Evolutionary conservation across 2,797 vertebrate species (phyloP), one percentile per base, ranked within the genome.

Genomic region (Sebastes minor): DNA sequence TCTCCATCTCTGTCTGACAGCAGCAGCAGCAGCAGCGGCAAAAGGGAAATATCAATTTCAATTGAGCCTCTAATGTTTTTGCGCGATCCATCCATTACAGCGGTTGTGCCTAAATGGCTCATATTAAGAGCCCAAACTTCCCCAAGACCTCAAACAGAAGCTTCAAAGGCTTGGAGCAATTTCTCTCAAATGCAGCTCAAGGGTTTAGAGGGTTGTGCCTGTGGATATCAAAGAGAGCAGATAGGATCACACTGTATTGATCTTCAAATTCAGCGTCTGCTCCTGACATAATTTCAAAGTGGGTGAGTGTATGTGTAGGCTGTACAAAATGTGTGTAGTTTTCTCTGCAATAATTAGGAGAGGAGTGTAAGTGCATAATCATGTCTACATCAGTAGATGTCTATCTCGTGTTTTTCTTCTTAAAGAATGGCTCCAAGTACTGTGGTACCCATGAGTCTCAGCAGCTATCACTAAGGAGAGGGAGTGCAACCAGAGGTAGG

Each of bases 191-290:
- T 71, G 73, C 62, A 87, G 83, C 86, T 88, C 64, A 23, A 82
- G 75, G 80, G 62, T 84, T 69, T 75, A 28, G 71, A 60, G 9
- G 69, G 63, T 14, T 75, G 80, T 69, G 72, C 57, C 60, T 69
- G 76, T 72, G 75, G 83, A 87, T 89, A 80, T 92, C 85, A 88
- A 80, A 87, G 87, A 82, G 81, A 84, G 83, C 71, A 77, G 72
- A 76, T 81, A 76, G 66, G 78, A 85, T 87, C 82, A 65, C 68
- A 60, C 16, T 35, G 83, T 70, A 90, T 86, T 91, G 88, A 91
- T 90, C 82, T 86, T 80, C 76, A 80, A 72, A 89, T 88, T 88
- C 86, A 79, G 73, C 72, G 4, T 80, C 71, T 53, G 72, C 76
- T 70, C 63, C 69, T 46, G 67, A 55, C 72, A 85, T 74, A 8